Percentiles rank a stretch among this genome's conserved stretches.
phyloP scores from a whole-genome alignment of 2,113 vertebrate species.

The Corythaeola cristata region DNA sequence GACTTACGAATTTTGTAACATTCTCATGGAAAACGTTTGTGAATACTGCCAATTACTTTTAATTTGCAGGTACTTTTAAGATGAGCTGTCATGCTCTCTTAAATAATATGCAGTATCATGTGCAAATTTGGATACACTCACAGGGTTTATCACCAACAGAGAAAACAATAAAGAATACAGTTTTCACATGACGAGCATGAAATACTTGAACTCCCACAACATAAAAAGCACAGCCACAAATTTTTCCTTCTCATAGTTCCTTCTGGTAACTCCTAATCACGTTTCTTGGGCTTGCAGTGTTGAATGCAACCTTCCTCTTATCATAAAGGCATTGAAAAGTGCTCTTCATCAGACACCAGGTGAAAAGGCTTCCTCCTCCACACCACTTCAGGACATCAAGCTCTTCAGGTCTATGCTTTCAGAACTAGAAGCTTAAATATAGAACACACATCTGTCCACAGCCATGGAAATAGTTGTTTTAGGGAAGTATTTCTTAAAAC shows the following conservation, averaged over 20 bases:
- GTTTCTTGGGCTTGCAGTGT: background rate
- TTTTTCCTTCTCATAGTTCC: background rate
- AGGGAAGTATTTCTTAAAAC: background rate
- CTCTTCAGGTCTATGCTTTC: background rate
- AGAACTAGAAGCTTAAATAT: background rate
- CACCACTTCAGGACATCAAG: background rate
- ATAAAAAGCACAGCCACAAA: background rate
- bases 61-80: background rate
- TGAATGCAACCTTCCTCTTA: background rate
- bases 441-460: background rate
- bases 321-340: background rate
- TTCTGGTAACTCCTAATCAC: background rate
- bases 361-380: background rate
- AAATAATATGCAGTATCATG: background rate
- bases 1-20: background rate
- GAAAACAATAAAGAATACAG: background rate
- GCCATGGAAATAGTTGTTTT: background rate
- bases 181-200: background rate
- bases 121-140: background rate
- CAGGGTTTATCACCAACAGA: background rate
- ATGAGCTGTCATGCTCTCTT: background rate
- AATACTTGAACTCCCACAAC: background rate
- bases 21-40: background rate
- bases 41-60: conserved; percentile 1
- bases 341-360: background rate